These are phyloP conservation scores for Epinephelus awoara DNA, from an alignment of 2,797 vertebrate genomes.

Conservation along the genomic window DNA sequence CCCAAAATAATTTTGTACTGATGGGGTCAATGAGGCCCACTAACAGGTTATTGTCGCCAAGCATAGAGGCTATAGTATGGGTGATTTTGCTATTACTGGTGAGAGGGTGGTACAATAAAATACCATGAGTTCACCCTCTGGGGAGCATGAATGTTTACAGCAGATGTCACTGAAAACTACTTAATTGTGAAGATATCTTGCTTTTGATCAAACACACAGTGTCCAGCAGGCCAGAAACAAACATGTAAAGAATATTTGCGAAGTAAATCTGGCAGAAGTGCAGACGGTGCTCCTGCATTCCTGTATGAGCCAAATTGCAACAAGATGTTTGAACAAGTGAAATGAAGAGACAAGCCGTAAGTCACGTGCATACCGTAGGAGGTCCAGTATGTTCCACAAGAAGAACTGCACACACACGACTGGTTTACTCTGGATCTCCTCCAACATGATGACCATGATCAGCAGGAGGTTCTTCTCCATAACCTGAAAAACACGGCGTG, in stretches of 20 bases:
- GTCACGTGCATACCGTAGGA: slow-evolving; percentile 84
- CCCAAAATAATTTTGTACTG: no score
- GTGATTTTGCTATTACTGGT: no score
- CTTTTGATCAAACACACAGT: no score
- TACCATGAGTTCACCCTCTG: no score
- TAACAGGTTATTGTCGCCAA: no score
- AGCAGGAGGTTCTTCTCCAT: slow-evolving; percentile 91
- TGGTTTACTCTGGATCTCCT: slow-evolving; percentile 93
- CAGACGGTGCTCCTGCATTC: neutral
- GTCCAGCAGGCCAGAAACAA: neutral
- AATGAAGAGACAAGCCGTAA: neutral
- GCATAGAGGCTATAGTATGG: no score
- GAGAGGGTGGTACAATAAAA: no score
- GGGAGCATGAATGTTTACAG: no score
- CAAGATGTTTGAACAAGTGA: neutral
- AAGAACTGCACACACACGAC: slow-evolving; percentile 92
- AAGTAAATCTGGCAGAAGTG: neutral
- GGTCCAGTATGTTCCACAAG: slow-evolving; percentile 92
- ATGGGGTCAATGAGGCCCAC: no score
- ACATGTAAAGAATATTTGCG: neutral
- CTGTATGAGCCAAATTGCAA: neutral
- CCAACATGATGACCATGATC: slow-evolving; percentile 90
- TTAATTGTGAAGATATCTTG: no score
- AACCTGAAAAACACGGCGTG: slow-evolving; percentile 80
- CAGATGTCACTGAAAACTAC: no score